phyloP scores from a whole-genome alignment of 2,797 vertebrate genomes.

The Hybognathus amarus region DNA sequence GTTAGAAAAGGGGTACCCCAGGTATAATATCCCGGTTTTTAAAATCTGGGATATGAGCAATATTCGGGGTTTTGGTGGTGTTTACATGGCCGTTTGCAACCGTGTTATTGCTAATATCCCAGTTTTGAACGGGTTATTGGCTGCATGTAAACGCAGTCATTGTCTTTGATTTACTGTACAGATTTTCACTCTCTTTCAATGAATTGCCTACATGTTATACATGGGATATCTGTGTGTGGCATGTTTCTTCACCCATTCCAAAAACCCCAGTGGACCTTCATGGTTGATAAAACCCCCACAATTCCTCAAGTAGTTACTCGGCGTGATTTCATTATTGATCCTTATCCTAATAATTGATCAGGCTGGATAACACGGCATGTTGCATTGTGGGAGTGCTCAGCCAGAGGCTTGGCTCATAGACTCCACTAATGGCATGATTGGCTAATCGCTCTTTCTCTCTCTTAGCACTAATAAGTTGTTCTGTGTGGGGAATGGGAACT shows the following conservation, averaged over 20 bases:
- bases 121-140: too few species aligned
- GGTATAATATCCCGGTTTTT: too few species aligned
- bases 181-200: background rate
- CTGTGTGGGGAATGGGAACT: slow-evolving; percentile 56
- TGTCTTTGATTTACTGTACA: background rate
- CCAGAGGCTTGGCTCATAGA: slow-evolving; percentile 62
- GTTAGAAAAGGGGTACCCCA: too few species aligned
- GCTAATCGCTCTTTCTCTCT: slow-evolving; percentile 71
- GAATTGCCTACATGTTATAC: slow-evolving; percentile 4
- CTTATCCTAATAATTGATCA: slow-evolving; percentile 65
- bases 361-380: slow-evolving; percentile 34
- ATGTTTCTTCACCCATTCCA: slow-evolving; percentile 43
- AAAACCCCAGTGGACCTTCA: slow-evolving; percentile 30
- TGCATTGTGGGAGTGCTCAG: slow-evolving; percentile 60
- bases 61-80: too few species aligned
- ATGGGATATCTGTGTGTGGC: slow-evolving; percentile 49
- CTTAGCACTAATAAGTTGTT: slow-evolving; percentile 65
- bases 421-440: slow-evolving; percentile 70
- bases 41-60: too few species aligned
- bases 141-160: too few species aligned
- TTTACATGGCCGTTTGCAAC: too few species aligned
- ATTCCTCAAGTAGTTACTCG: slow-evolving; percentile 35
- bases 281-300: slow-evolving; percentile 38
- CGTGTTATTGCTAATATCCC: too few species aligned
- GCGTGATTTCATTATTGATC: slow-evolving; percentile 56